Evolutionary conservation across 2,797 vertebrate species (phyloP), one percentile per base, ranked within the genome.

Genomic region (Coracias cyanogaster): DNA sequence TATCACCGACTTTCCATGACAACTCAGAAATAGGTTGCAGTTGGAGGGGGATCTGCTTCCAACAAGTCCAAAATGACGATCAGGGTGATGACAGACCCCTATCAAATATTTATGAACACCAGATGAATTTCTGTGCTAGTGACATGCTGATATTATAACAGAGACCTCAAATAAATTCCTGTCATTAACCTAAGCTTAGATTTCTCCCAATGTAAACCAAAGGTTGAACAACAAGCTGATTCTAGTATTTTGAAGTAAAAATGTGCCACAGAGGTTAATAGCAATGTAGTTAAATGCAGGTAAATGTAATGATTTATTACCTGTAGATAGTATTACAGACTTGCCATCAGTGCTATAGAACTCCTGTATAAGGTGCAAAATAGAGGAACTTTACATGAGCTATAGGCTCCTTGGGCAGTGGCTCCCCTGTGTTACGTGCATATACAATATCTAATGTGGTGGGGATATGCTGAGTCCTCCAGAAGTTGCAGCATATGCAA

Each of bases 101-200:
- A 97, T 97, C 85, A 96, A 98, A 97, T 94, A 97, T 98, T 98
- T 97, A 97, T 97, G 94, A 97, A 97, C 97, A 89, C 49, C 88
- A 96, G 96, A 97, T 88, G 89, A 97, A 96, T 96, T 92, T 96
- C 76, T 82, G 57, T 48, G 49, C 92, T 87, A 85, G 92, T 29
- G 29, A 93, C 62, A 49, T 46, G 37, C 94, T 96, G 94, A 70
- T 97, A 77, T 86, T 95, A 57, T 97, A 97, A 95, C 90, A 96
- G 89, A 97, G 96, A 97, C 95, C 97, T 98, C 92, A 96, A 22
- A 97, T 95, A 94, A 95, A 82, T 81, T 95, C 95, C 91, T 96
- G 96, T 90, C 81, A 80, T 96, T 93, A 97, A 92, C 74, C 81
- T 79, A 86, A 92, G 95, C 95, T 97, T 94, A 94, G 81, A 86